A percentile compares a stretch with the other conserved stretches of the same genome.
Evolutionary conservation across 2,888 invertebrate genomes (phyloP).

Genomic region (Acrobasis repandana): DNA sequence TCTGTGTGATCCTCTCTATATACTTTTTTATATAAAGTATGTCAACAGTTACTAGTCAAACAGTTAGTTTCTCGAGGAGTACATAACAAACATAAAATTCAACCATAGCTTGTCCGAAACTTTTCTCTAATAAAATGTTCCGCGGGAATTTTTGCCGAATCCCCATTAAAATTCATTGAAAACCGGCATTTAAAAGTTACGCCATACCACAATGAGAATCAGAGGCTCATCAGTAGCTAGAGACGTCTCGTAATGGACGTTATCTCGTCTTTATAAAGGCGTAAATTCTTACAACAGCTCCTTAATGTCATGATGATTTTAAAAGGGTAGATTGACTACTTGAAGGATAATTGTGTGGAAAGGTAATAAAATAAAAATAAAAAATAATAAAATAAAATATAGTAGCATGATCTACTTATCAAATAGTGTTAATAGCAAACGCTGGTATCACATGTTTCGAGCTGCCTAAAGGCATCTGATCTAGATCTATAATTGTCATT

Average conservation of each 20-base stretch:
- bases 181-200: constrained; percentile 10
- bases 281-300: constrained; percentile 52
- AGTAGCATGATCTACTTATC: too few relatives aligned
- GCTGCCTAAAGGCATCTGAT: too few relatives aligned
- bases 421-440: too few relatives aligned
- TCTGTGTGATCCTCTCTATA: too few relatives aligned
- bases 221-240: constrained; percentile 29
- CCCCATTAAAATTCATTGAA: constrained; percentile 14
- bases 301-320: constrained; percentile 37
- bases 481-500: too few relatives aligned
- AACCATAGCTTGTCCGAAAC: neutral
- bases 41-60: too few relatives aligned
- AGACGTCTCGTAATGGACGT: constrained; percentile 35
- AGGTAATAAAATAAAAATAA: neutral
- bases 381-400: too few relatives aligned
- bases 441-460: too few relatives aligned
- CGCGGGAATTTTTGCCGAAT: neutral
- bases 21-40: too few relatives aligned
- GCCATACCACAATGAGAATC: neutral
- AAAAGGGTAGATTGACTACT: neutral
- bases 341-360: neutral
- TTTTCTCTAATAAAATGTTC: neutral
- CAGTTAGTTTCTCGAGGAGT: too few relatives aligned
- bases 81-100: too few relatives aligned
- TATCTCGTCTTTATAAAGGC: constrained; percentile 45